A percentile compares a stretch with the other conserved stretches of the same genome.
These are phyloP conservation scores for Heliconius hermathena DNA, from an alignment of 1,140 invertebrate genomes.

Conservation along the genomic window DNA sequence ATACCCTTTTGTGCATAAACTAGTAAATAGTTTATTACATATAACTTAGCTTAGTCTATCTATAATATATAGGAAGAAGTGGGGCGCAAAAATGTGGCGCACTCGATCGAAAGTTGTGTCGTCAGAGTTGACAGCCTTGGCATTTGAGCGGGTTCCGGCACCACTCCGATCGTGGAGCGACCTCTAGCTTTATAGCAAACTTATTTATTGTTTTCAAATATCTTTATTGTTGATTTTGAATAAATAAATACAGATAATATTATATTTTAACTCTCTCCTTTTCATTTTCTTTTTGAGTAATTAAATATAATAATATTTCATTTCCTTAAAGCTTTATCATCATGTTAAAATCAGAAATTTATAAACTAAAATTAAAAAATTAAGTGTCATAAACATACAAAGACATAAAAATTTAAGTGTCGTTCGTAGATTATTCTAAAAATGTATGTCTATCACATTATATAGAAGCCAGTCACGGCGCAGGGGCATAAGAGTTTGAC, in stretches of 20 bases:
- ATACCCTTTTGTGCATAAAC: neutral
- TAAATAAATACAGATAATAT: neutral
- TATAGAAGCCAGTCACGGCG: too few species aligned
- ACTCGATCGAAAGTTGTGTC: constrained; percentile 78
- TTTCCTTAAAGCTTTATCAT: too few species aligned
- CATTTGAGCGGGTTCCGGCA: constrained; percentile 79
- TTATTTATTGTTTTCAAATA: constrained; percentile 27
- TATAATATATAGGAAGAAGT: constrained; percentile 52
- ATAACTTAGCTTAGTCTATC: constrained; percentile 25
- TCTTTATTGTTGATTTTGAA: neutral
- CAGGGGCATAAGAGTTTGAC: too few species aligned
- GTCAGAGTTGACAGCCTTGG: constrained; percentile 80
- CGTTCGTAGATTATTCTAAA: too few species aligned
- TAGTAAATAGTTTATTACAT: constrained; percentile 17
- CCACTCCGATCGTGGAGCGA: constrained; percentile 45
- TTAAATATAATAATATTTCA: too few species aligned
- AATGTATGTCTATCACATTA: too few species aligned
- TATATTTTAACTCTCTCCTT: neutral
- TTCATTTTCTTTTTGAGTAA: neutral
- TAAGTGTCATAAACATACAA: too few species aligned
- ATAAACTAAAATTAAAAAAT: too few species aligned
- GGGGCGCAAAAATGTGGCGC: constrained; percentile 77
- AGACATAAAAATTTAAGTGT: too few species aligned
- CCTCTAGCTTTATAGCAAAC: constrained; percentile 31
- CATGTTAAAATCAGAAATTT: too few species aligned